Conservation (phyloP, 2,113 vertebrate genomes). For the Gasterosteus nipponicus region DNA sequence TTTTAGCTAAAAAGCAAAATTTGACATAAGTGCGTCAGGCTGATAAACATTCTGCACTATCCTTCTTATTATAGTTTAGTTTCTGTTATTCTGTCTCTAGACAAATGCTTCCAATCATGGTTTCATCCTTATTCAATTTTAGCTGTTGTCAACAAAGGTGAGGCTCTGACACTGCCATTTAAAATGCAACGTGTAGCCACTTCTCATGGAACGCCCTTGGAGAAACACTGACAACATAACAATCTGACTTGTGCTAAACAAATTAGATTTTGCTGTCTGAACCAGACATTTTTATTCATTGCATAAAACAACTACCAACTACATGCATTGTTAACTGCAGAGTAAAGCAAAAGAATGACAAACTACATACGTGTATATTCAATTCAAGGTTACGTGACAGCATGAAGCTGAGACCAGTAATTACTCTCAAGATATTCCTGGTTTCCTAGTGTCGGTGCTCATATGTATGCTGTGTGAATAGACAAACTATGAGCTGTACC, state of each 20-base stretch:
- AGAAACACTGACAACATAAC: conserved; percentile 42
- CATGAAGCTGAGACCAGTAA: neutral
- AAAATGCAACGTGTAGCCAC: conserved; percentile 32
- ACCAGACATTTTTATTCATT: neutral
- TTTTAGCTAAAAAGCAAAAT: conserved; percentile 16
- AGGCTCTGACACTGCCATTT: conserved; percentile 41
- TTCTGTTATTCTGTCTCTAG: conserved; percentile 46
- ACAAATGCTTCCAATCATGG: conserved; percentile 59
- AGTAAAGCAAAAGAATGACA: neutral
- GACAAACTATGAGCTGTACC: conserved; percentile 27
- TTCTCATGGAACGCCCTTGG: conserved; percentile 19
- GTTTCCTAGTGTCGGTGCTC: neutral
- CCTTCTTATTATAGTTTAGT: conserved; percentile 47
- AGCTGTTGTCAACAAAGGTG: conserved; percentile 40
- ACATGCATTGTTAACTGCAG: conserved; percentile 16
- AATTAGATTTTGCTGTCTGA: neutral
- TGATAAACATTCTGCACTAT: conserved; percentile 33
- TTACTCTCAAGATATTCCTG: neutral
- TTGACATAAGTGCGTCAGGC: neutral
- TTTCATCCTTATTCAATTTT: conserved; percentile 65
- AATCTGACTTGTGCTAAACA: conserved; percentile 15
- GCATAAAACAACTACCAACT: conserved; percentile 59
- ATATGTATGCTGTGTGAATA: conserved; percentile 2
- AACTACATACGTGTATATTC: neutral
- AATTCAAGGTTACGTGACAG: neutral